phyloP scores from a whole-genome alignment of 1,140 invertebrate species.

The Drosophila obscura region DNA sequence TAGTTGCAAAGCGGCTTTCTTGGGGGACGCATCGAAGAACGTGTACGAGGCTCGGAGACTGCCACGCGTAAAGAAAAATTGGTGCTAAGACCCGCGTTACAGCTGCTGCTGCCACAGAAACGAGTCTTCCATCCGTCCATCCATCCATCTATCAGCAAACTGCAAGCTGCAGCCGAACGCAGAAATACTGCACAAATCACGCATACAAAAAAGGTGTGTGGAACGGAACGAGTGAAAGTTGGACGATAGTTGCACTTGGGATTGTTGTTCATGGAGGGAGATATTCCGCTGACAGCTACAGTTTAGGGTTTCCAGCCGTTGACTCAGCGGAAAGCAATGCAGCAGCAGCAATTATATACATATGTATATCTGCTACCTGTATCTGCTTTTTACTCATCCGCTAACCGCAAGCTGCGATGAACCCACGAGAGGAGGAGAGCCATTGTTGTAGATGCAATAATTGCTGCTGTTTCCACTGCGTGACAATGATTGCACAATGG shows the following conservation, averaged over 20 bases:
- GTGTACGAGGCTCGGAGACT: conserved; percentile 35
- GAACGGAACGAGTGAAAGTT: conserved; percentile 63
- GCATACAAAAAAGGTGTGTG: conserved; percentile 62
- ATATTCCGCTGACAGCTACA: conserved; percentile 14
- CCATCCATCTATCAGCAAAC: neutral
- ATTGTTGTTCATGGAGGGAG: conserved; percentile 6
- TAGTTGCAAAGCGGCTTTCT: conserved; percentile 78
- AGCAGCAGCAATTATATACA: conserved; percentile 41
- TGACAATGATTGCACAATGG: conserved; percentile 81
- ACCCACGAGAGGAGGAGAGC: conserved; percentile 8
- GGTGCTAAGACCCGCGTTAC: conserved; percentile 58
- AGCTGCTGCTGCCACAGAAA: too few relatives aligned
- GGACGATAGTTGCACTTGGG: neutral
- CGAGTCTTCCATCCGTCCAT: neutral
- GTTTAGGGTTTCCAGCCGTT: conserved; percentile 34
- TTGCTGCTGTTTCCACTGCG: conserved; percentile 52
- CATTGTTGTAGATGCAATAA: conserved; percentile 40
- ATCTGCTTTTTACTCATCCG: conserved; percentile 48
- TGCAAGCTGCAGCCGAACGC: conserved; percentile 19
- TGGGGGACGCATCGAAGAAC: conserved; percentile 54
- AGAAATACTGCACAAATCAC: conserved; percentile 48
- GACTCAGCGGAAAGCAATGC: conserved; percentile 59
- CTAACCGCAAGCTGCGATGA: conserved; percentile 58
- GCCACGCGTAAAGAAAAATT: conserved; percentile 73
- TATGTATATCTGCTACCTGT: conserved; percentile 47